phyloP scores from a whole-genome alignment of 2,888 invertebrate genomes.

The Neoaliturus tenellus region DNA sequence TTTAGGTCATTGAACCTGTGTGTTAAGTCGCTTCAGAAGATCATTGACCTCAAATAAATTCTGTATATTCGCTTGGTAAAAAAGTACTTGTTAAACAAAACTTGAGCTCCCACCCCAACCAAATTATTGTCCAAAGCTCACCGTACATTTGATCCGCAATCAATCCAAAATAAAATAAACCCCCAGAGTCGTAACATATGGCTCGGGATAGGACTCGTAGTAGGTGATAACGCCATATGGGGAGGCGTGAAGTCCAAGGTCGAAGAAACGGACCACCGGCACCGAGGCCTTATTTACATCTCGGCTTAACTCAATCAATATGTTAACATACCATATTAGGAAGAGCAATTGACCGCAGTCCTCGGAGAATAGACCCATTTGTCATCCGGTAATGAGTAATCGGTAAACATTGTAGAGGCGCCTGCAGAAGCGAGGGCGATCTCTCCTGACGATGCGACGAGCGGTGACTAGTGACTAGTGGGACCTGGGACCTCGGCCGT shows the following conservation, averaged over 20 bases:
- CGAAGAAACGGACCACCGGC: slow-evolving; percentile 41
- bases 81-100: too few relatives aligned
- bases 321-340: slow-evolving; percentile 52
- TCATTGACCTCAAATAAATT: too few relatives aligned
- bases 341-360: slow-evolving; percentile 42
- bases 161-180: neutral
- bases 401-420: slow-evolving; percentile 35
- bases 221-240: slow-evolving; percentile 46
- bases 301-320: slow-evolving; percentile 49
- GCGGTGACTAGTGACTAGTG: too few relatives aligned
- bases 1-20: too few relatives aligned
- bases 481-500: too few relatives aligned
- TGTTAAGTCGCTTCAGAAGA: too few relatives aligned
- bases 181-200: neutral
- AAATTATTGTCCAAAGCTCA: neutral
- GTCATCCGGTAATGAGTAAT: slow-evolving; percentile 43
- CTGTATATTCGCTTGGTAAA: too few relatives aligned
- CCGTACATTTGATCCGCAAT: neutral
- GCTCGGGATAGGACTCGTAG: neutral
- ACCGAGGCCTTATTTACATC: slow-evolving; percentile 50
- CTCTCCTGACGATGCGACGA: neutral
- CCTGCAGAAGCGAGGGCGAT: neutral
- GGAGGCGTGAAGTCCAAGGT: slow-evolving; percentile 46
- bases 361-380: slow-evolving; percentile 39
- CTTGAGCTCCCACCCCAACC: too few relatives aligned